phyloP scores from a whole-genome alignment of 2,797 vertebrate genomes.

The Acanthurus leucopareius region DNA sequence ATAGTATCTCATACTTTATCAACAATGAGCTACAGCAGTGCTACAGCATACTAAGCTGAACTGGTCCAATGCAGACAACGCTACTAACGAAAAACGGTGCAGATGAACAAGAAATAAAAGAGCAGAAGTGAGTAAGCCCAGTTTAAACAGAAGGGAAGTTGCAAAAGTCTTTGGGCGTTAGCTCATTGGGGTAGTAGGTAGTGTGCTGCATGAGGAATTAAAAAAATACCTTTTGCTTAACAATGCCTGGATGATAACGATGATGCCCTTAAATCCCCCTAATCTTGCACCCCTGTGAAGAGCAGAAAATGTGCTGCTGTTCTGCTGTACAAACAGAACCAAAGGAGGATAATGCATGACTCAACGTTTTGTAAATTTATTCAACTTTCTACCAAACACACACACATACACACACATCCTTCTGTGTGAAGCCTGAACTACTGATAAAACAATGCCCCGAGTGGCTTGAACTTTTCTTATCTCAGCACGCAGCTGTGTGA shows the following conservation, averaged over 20 bases:
- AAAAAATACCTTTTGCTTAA: slow-evolving; percentile 29
- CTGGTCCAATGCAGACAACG: neutral
- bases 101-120: slow-evolving; percentile 26
- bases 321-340: slow-evolving; percentile 30
- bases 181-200: slow-evolving; percentile 1
- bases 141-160: slow-evolving; percentile 72
- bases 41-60: too few species aligned
- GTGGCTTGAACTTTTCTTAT: slow-evolving; percentile 66
- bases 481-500: slow-evolving; percentile 68
- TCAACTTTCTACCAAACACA: slow-evolving; percentile 26
- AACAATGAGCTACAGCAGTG: neutral
- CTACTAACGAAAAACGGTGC: neutral
- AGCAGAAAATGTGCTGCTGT: slow-evolving; percentile 14
- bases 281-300: slow-evolving; percentile 24
- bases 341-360: slow-evolving; percentile 51
- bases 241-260: slow-evolving; percentile 5
- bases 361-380: slow-evolving; percentile 55
- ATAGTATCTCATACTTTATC: neutral
- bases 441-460: slow-evolving; percentile 72
- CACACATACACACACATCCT: slow-evolving; percentile 60
- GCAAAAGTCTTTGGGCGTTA: slow-evolving; percentile 51
- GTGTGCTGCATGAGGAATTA: slow-evolving; percentile 39
- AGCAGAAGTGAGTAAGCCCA: slow-evolving; percentile 52
- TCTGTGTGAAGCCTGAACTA: slow-evolving; percentile 58
- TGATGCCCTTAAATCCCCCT: slow-evolving; percentile 13